phyloP scores from a whole-genome alignment of 64 coral and sea anemone genomes.

The Pocillopora damicornis region DNA sequence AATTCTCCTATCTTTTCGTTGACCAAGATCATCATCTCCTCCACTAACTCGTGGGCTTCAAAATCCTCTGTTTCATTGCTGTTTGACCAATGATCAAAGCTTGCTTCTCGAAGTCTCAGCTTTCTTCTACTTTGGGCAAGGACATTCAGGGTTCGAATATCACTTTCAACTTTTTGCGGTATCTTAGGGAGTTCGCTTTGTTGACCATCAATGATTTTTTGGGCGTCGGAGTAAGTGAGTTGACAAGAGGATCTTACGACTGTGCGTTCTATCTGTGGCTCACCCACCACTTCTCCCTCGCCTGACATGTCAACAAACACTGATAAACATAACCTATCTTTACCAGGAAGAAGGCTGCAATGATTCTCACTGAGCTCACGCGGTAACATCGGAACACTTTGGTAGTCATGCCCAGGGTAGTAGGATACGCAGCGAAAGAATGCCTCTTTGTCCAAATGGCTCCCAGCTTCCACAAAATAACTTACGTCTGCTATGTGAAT shows the following conservation, averaged over 20 bases:
- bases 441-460: constrained; percentile 65
- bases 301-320: constrained; percentile 46
- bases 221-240: constrained; percentile 54
- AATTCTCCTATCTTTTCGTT: constrained; percentile 65
- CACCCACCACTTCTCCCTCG: constrained; percentile 27
- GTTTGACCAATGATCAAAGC: constrained; percentile 42
- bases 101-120: constrained; percentile 30
- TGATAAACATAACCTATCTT: constrained; percentile 61
- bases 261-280: constrained; percentile 53
- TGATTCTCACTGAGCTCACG: constrained; percentile 57
- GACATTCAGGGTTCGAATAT: background rate
- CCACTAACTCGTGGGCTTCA: constrained; percentile 84
- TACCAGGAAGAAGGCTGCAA: constrained; percentile 63
- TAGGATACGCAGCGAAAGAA: constrained; percentile 51
- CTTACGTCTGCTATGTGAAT: constrained; percentile 81
- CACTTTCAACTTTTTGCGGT: background rate
- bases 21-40: constrained; percentile 86
- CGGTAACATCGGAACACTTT: constrained; percentile 72
- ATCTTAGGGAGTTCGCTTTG: background rate
- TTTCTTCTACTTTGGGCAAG: constrained; percentile 44
- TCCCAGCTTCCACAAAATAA: constrained; percentile 63
- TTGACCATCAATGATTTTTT: constrained; percentile 42
- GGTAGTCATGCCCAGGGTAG: constrained; percentile 48
- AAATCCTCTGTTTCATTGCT: constrained; percentile 15
- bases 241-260: constrained; percentile 48